phyloP scores from a whole-genome alignment of 1,140 invertebrate species.

The Harpegnathos saltator region DNA sequence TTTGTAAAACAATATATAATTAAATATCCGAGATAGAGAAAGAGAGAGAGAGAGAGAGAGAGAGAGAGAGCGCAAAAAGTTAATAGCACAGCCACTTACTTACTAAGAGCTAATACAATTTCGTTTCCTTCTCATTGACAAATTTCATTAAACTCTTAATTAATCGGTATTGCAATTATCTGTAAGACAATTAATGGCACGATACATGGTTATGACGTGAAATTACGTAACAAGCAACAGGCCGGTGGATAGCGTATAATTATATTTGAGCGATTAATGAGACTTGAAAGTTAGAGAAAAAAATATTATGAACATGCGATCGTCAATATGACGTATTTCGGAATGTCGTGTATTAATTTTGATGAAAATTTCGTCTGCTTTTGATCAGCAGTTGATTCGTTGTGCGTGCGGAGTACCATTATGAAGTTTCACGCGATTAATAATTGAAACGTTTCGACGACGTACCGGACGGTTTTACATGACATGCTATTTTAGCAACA shows the following conservation, averaged over 20 bases:
- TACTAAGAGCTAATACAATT: slow-evolving; percentile 53
- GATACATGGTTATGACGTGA: slow-evolving; percentile 10
- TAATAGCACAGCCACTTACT: slow-evolving; percentile 54
- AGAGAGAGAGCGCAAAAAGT: slow-evolving; percentile 34
- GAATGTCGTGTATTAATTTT: slow-evolving; percentile 15
- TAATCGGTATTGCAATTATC: slow-evolving; percentile 55
- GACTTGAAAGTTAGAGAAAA: neutral
- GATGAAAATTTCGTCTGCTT: slow-evolving; percentile 32
- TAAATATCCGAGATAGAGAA: neutral
- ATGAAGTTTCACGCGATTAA: slow-evolving; percentile 25
- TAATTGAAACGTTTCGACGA: slow-evolving; percentile 30
- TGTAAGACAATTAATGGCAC: slow-evolving; percentile 46
- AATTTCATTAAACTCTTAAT: slow-evolving; percentile 57
- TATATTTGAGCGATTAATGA: slow-evolving; percentile 37
- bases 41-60: slow-evolving; percentile 6
- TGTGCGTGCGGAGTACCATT: slow-evolving; percentile 19
- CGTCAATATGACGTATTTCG: slow-evolving; percentile 16
- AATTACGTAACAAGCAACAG: slow-evolving; percentile 28
- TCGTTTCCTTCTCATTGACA: slow-evolving; percentile 56
- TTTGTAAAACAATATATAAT: slow-evolving; percentile 41
- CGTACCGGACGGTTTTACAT: slow-evolving; percentile 9
- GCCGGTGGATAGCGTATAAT: slow-evolving; percentile 11
- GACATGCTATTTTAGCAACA: slow-evolving; percentile 37
- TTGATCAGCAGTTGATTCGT: slow-evolving; percentile 4
- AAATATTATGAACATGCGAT: neutral